A percentile compares a stretch with the other conserved stretches of the same genome.
Conservation (phyloP, 2,888 invertebrate genomes). For the Sthenelais limicola region DNA sequence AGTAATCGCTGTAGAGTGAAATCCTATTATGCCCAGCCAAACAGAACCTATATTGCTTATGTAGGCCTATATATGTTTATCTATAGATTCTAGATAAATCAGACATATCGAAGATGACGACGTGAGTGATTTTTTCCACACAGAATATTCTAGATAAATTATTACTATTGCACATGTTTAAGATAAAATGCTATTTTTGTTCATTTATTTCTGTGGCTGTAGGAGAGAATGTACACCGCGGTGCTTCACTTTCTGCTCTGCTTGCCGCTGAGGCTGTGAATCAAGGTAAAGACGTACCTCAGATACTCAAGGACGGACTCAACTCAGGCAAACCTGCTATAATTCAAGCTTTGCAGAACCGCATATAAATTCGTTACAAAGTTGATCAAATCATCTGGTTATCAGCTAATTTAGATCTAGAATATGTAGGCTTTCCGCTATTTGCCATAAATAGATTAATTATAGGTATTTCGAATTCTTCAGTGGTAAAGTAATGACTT, state of each 20-base stretch:
- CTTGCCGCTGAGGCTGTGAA: conserved; percentile 59
- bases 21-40: not conserved
- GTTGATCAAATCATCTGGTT: not conserved
- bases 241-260: conserved; percentile 63
- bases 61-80: not conserved
- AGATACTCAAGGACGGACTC: conserved; percentile 56
- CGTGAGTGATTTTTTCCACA: not conserved
- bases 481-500: too few species aligned
- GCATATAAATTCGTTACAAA: not conserved
- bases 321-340: conserved; percentile 46
- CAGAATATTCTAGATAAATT: too few species aligned
- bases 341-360: not conserved
- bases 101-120: not conserved
- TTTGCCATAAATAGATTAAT: too few species aligned
- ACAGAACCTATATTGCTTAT: not conserved
- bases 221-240: conserved; percentile 68
- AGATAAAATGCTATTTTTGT: not conserved
- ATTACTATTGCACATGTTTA: not conserved
- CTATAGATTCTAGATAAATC: not conserved
- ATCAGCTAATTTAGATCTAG: not conserved
- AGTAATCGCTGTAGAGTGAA: too few species aligned
- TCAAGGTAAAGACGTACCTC: conserved; percentile 52
- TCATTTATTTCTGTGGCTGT: conserved; percentile 44
- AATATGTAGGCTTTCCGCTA: too few species aligned
- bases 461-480: too few species aligned